Percentiles rank a stretch among this genome's conserved stretches.
Evolutionary conservation across 30 jellyfish, hydroid and myxozoan genomes (phyloP).

Genomic region (Clytia hemisphaerica): DNA sequence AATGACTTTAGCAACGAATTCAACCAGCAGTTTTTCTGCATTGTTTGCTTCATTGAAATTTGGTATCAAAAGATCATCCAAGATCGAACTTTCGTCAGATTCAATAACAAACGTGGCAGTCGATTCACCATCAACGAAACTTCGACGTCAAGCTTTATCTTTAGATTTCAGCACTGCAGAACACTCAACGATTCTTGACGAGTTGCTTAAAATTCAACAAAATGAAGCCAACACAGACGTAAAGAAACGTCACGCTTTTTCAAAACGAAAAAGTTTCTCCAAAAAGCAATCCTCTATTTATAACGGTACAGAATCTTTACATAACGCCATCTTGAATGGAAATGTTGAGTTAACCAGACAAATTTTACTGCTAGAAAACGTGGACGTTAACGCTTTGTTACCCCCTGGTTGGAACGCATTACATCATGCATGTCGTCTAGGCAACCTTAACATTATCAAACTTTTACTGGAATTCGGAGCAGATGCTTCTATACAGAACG

Average conservation of each 20-base stretch:
- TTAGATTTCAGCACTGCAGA: too few species aligned
- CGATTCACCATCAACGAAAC: too few species aligned
- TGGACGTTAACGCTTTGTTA: neutral
- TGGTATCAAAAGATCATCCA: too few species aligned
- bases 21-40: too few species aligned
- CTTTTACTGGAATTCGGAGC: conserved; percentile 17
- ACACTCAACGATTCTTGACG: too few species aligned
- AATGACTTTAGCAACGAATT: too few species aligned
- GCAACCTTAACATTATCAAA: neutral
- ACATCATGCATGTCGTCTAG: conserved; percentile 6
- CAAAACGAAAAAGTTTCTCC: neutral
- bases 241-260: neutral
- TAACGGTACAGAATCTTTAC: neutral
- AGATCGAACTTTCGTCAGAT: too few species aligned
- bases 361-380: neutral
- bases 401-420: conserved; percentile 11
- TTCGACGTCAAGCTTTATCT: too few species aligned
- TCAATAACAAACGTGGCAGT: too few species aligned
- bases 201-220: too few species aligned
- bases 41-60: too few species aligned
- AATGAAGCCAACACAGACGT: too few species aligned
- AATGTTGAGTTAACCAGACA: conserved; percentile 17
- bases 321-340: conserved; percentile 5
- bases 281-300: neutral
- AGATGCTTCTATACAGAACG: neutral